Evolutionary conservation across 92 coral and sea anemone species (phyloP).

Genomic region (Galaxea fascicularis): DNA sequence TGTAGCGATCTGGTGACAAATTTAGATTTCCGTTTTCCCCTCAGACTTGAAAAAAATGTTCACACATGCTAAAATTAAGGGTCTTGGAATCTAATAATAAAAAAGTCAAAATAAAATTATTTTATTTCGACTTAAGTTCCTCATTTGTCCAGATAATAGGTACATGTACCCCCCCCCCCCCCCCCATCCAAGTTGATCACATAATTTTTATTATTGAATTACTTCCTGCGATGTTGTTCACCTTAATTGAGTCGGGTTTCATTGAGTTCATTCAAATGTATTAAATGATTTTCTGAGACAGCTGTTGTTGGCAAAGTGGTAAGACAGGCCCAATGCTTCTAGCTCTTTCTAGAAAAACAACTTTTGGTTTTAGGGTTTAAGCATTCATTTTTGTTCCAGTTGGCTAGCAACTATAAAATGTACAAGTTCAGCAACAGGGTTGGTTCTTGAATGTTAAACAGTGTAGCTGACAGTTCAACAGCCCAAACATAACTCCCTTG

Average conservation of each 20-base stretch:
- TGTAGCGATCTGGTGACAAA: neutral
- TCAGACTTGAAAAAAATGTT: neutral
- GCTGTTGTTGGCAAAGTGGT: neutral
- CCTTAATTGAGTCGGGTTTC: neutral
- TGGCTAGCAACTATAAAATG: neutral
- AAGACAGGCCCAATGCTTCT: neutral
- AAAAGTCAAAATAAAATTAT: too few relatives aligned
- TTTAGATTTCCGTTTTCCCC: neutral
- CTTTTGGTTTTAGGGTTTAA: neutral
- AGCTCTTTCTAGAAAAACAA: neutral
- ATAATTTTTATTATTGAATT: too few relatives aligned
- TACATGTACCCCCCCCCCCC: too few relatives aligned
- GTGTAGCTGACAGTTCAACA: neutral
- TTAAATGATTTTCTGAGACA: neutral
- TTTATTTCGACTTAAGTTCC: too few relatives aligned
- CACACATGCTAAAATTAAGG: neutral
- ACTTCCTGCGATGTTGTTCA: too few relatives aligned
- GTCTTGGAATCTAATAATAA: neutral
- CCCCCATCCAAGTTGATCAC: too few relatives aligned
- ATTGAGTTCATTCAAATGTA: slow-evolving; percentile 5
- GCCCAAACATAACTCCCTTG: neutral
- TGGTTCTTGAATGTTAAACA: neutral
- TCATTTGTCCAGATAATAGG: too few relatives aligned
- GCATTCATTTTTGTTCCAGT: neutral
- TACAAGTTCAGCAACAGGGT: neutral